Evolutionary conservation across 2,888 invertebrate genomes (phyloP).

Genomic region (Leucania comma): DNA sequence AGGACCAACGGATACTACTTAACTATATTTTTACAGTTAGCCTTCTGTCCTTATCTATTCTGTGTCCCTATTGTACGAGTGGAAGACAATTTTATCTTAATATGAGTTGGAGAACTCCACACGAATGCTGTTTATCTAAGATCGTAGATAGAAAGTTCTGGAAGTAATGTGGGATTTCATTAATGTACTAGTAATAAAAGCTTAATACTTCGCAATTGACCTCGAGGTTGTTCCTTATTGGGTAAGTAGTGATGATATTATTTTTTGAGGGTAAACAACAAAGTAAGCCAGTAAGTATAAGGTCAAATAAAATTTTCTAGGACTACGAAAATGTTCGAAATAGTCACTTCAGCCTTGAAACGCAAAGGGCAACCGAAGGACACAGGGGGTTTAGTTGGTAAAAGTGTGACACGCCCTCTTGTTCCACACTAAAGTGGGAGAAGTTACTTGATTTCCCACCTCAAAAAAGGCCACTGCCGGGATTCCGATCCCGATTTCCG

Average conservation of each 20-base stretch:
- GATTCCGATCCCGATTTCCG: no score
- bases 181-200: constrained; percentile 55
- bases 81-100: constrained; percentile 59
- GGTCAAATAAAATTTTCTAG: neutral
- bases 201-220: constrained; percentile 44
- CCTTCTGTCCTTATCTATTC: constrained; percentile 10
- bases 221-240: constrained; percentile 32
- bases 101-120: constrained; percentile 55
- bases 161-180: constrained; percentile 54
- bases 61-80: constrained; percentile 19
- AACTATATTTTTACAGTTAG: neutral
- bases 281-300: neutral
- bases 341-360: no score
- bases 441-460: no score
- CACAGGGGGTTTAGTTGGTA: no score
- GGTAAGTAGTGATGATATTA: constrained; percentile 7
- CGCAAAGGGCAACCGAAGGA: no score
- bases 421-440: no score
- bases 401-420: no score
- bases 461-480: no score
- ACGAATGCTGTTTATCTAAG: constrained; percentile 54
- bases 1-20: neutral
- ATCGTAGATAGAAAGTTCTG: constrained; percentile 56
- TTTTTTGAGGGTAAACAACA: neutral
- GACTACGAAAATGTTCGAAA: no score